Percentiles rank a stretch among this genome's conserved stretches.
These are phyloP conservation scores for Clitarchus hookeri DNA, from an alignment of 2,888 invertebrate genomes.

Conservation along the genomic window DNA sequence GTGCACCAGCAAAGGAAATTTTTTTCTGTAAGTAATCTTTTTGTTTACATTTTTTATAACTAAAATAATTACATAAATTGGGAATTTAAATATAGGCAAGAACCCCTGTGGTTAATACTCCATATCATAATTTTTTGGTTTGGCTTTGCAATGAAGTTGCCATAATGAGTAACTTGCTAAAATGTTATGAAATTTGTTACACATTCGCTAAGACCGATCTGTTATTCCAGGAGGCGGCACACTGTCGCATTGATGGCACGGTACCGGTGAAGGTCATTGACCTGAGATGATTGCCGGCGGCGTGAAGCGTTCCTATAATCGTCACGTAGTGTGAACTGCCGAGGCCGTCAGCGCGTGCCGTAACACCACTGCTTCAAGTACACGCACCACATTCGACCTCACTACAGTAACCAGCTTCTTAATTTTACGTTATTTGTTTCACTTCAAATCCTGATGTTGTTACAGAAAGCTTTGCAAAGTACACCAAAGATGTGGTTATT, in stretches of 20 bases:
- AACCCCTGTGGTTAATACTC: no score
- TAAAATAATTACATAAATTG: no score
- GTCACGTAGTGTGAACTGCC: neutral
- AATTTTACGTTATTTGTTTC: neutral
- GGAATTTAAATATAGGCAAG: no score
- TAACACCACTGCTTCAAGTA: neutral
- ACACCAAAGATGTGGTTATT: neutral
- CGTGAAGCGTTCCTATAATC: neutral
- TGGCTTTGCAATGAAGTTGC: no score
- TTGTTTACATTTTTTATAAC: no score
- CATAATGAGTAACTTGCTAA: no score
- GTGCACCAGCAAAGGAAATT: no score
- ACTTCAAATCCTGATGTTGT: neutral
- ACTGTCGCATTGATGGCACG: neutral
- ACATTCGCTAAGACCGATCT: no score
- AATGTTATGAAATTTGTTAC: no score
- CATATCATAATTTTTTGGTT: no score
- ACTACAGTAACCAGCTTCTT: neutral
- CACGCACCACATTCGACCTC: neutral
- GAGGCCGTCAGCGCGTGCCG: neutral
- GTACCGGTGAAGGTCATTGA: neutral
- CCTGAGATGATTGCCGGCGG: neutral
- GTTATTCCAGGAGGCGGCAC: neutral
- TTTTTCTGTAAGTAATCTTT: no score
- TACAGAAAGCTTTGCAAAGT: neutral